Evolutionary conservation across 2,888 invertebrate species (phyloP).

Genomic region (Frankliniella fusca): DNA sequence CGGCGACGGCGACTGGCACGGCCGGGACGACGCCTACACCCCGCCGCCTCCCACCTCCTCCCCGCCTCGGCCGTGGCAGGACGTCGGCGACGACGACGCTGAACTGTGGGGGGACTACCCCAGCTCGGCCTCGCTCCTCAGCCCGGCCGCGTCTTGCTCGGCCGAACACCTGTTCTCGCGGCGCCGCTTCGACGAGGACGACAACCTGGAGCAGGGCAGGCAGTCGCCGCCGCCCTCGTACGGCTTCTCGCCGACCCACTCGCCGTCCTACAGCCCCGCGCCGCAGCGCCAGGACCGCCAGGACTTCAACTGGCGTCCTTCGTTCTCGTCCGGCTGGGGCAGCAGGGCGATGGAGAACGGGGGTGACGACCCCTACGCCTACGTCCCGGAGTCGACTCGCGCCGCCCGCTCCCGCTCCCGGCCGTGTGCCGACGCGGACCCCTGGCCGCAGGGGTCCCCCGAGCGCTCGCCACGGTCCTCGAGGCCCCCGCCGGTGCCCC

Average conservation of each 20-base stretch:
- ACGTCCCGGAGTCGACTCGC: background rate
- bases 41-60: too few relatives aligned
- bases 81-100: background rate
- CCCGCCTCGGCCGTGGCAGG: too few relatives aligned
- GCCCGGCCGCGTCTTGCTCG: background rate
- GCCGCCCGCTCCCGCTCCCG: background rate
- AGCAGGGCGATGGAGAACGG: background rate
- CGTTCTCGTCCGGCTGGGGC: background rate
- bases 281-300: background rate
- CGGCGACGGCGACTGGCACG: too few relatives aligned
- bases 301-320: background rate
- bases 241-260: background rate
- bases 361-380: background rate
- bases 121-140: background rate
- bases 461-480: background rate
- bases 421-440: background rate
- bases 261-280: constrained; percentile 18
- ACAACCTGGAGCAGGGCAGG: background rate
- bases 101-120: too few relatives aligned
- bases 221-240: background rate
- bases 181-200: background rate
- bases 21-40: too few relatives aligned
- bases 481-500: background rate
- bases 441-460: background rate
- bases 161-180: background rate